Percentiles rank a stretch among this genome's conserved stretches.
phyloP scores from a whole-genome alignment of 2,888 invertebrate species.

The Monochamus alternatus region DNA sequence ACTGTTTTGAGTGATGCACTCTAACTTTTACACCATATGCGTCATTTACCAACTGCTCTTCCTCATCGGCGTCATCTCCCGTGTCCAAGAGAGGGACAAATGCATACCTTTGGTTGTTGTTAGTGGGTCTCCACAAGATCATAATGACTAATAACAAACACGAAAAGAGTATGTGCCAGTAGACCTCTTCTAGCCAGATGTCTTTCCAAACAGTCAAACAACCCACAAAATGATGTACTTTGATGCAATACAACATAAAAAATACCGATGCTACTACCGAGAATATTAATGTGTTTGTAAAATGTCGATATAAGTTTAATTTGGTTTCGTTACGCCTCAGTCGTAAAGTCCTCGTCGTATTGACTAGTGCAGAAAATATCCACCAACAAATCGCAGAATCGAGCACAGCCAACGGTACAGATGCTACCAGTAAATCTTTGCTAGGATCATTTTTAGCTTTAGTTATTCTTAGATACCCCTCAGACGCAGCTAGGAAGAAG shows the following conservation, averaged over 20 bases:
- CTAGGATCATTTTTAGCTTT: slow-evolving; percentile 76
- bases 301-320: slow-evolving; percentile 90
- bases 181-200: slow-evolving; percentile 95
- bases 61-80: slow-evolving; percentile 83
- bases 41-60: slow-evolving; percentile 89
- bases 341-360: slow-evolving; percentile 91
- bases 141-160: slow-evolving; percentile 91
- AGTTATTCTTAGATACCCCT: slow-evolving; percentile 86
- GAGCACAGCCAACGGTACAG: slow-evolving; percentile 88
- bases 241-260: slow-evolving; percentile 95
- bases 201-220: slow-evolving; percentile 93
- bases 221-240: slow-evolving; percentile 81
- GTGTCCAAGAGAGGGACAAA: slow-evolving; percentile 94
- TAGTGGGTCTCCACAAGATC: slow-evolving; percentile 95
- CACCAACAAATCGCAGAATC: slow-evolving; percentile 95
- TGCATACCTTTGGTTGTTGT: slow-evolving; percentile 95
- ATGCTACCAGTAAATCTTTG: slow-evolving; percentile 82
- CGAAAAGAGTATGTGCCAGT: slow-evolving; percentile 95
- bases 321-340: slow-evolving; percentile 93
- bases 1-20: slow-evolving; percentile 64
- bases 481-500: slow-evolving; percentile 88
- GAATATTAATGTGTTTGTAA: slow-evolving; percentile 94
- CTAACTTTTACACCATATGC: slow-evolving; percentile 89
- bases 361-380: slow-evolving; percentile 90
- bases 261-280: slow-evolving; percentile 91